Evolutionary conservation across 92 coral and sea anemone species (phyloP), one percentile per base, ranked within the genome.

Genomic region (Porites divaricata): DNA sequence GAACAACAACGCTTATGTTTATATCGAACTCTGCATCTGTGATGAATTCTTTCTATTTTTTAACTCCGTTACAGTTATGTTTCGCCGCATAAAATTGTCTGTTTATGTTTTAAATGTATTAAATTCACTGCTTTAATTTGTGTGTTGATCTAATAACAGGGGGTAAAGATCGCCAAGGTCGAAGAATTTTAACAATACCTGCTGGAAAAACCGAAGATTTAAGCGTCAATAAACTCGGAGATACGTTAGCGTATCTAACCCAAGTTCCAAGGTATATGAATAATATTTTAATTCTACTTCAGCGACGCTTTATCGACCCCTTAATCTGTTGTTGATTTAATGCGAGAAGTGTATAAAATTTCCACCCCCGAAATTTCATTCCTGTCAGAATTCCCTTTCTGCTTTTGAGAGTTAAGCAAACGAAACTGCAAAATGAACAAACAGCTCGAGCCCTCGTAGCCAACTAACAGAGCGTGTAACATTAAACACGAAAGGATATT

Each of bases 141-240:
- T 82, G 69, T 25, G 25, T 48, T 20, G 25, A 35, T 28, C 22
- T 49, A 12, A 59, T 72, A 70, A 63, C 80, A 97, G 99, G 98
- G 67, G 93, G 96, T 22, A 84, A 77, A 28, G 98, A 97, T 85
- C 93, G 96, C 35, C 92, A 95, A 70, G 97, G 98, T 54, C 88
- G 98, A 74, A 88, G 95, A 26, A 84, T 97, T 70, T 89, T 97
- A 59, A 83, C 96, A 1, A 87, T 97, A 64, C 92, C 95, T 10
- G 93, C 91, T 56, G 91, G 94, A 79, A 92, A 89, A 79, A 87
- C 84, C 78, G 98, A 92, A 70, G 94, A 94, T 45, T 61, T 89
- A 16, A 88, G 88, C 81, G 77, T 85, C 1, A 93, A 86, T 19
- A 94, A 88, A 77, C 93, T 97, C 24, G 86, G 93, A 72, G 94